Evolutionary conservation across 2,797 vertebrate genomes (phyloP).

Genomic region (Protonibea diacanthus): DNA sequence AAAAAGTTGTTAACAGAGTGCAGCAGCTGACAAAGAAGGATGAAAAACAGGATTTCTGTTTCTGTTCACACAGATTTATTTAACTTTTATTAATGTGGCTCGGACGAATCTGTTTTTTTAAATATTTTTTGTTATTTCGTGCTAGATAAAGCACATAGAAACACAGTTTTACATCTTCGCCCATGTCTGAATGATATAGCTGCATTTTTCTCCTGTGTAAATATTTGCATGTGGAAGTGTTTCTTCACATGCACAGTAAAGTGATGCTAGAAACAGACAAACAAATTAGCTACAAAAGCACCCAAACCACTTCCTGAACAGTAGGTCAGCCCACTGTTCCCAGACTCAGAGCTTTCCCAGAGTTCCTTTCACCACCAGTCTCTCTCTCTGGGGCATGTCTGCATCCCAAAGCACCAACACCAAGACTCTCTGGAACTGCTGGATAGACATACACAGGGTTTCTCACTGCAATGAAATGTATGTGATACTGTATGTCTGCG

Average conservation of each 20-base stretch:
- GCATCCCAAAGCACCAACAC: slow-evolving; percentile 53
- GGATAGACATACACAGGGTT: slow-evolving; percentile 10
- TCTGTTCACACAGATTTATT: slow-evolving; percentile 18
- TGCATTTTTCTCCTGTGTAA: neutral
- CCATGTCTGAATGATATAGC: neutral
- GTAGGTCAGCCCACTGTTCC: slow-evolving; percentile 70
- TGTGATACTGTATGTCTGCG: slow-evolving; percentile 4
- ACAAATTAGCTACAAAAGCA: slow-evolving; percentile 65
- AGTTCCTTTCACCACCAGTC: slow-evolving; percentile 64
- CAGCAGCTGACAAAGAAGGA: neutral
- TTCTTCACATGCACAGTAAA: neutral
- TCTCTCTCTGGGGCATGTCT: slow-evolving; percentile 68
- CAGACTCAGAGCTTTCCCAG: slow-evolving; percentile 77
- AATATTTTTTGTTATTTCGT: neutral
- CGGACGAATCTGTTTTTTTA: slow-evolving; percentile 11
- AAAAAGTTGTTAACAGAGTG: neutral
- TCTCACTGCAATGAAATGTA: slow-evolving; percentile 32
- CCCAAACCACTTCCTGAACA: slow-evolving; percentile 75
- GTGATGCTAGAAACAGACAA: slow-evolving; percentile 35
- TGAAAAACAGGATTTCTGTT: neutral
- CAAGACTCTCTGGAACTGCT: slow-evolving; percentile 17
- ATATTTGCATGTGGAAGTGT: neutral
- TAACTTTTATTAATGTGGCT: neutral
- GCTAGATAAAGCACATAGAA: slow-evolving; percentile 1
- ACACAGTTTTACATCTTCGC: neutral